Percentiles rank a stretch among this genome's conserved stretches.
Conservation (phyloP, 1,140 invertebrate genomes). For the Drosophila sp. region DNA sequence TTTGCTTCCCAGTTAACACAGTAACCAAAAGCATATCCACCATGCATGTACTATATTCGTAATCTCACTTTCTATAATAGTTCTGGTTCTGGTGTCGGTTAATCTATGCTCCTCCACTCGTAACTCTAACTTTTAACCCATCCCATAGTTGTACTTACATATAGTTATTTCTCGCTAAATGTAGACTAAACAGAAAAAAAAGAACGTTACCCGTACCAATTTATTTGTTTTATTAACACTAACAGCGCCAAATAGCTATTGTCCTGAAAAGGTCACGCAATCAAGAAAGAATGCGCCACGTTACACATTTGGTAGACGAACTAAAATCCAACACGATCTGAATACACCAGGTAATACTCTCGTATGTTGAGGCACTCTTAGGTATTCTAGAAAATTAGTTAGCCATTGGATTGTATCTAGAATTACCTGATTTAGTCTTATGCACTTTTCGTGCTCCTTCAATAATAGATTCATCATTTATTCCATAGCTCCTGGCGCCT, state of each 20-base stretch:
- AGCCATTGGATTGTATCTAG: slow-evolving; percentile 14
- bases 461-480: not conserved
- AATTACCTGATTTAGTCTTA: not conserved
- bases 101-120: slow-evolving; percentile 1
- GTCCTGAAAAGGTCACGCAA: slow-evolving; percentile 87
- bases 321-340: slow-evolving; percentile 84
- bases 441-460: not conserved
- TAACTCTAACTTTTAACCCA: slow-evolving; percentile 14
- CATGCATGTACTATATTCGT: slow-evolving; percentile 28
- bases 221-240: slow-evolving; percentile 78
- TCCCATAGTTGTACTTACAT: slow-evolving; percentile 7
- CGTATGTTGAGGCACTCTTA: slow-evolving; percentile 25
- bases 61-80: slow-evolving; percentile 18
- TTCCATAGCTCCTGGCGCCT: slow-evolving; percentile 87
- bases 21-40: slow-evolving; percentile 31
- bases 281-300: slow-evolving; percentile 85
- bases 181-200: slow-evolving; percentile 46
- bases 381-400: slow-evolving; percentile 30
- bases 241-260: slow-evolving; percentile 86
- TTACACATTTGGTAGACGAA: slow-evolving; percentile 85
- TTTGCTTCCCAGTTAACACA: slow-evolving; percentile 21
- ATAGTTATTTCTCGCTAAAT: slow-evolving; percentile 10
- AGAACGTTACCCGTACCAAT: slow-evolving; percentile 55
- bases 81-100: slow-evolving; percentile 23
- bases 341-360: slow-evolving; percentile 84